Evolutionary conservation across 2,797 vertebrate genomes (phyloP).

Genomic region (Hipposideros larvatus): DNA sequence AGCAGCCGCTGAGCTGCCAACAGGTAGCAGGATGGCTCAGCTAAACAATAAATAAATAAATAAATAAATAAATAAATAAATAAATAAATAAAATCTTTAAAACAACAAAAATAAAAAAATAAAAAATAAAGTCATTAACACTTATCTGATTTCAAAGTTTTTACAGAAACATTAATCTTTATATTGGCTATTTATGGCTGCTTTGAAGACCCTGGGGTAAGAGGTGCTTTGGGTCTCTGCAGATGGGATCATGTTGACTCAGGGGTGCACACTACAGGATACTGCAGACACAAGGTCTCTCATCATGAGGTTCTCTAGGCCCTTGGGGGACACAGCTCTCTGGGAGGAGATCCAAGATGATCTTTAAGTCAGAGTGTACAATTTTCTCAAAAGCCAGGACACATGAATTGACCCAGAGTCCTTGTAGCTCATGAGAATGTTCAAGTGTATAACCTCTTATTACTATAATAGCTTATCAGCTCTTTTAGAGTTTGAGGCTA

Average conservation of each 20-base stretch:
- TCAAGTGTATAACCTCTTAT: no score
- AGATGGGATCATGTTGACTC: rapidly evolving
- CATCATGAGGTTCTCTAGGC: background rate
- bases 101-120: no score
- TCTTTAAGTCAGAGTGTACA: background rate
- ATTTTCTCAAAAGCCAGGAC: background rate
- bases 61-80: no score
- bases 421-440: background rate
- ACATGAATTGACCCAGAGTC: background rate
- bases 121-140: background rate
- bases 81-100: no score
- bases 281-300: background rate
- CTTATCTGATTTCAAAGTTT: constrained; percentile 25
- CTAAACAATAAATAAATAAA: no score
- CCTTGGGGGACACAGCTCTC: background rate
- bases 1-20: no score
- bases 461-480: background rate
- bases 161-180: background rate
- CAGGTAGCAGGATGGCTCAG: no score
- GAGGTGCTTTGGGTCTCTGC: background rate
- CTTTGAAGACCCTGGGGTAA: background rate
- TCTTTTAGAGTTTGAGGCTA: background rate
- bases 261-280: background rate
- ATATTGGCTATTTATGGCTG: background rate
- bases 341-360: background rate